phyloP scores from a whole-genome alignment of 2,797 vertebrate genomes.

The Megalops cyprinoides region DNA sequence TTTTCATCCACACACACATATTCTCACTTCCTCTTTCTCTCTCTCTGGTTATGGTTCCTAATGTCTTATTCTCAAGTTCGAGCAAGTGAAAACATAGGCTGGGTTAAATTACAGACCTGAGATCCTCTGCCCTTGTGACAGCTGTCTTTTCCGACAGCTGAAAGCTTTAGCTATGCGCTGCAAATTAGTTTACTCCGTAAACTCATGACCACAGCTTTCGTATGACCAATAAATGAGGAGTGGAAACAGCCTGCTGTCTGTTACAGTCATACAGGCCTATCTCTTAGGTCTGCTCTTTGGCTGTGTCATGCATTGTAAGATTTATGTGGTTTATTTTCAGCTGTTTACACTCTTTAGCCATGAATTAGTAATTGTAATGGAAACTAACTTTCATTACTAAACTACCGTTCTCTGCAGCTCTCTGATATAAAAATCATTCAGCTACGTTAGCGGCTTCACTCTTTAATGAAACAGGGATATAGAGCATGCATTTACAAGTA shows the following conservation, averaged over 20 bases:
- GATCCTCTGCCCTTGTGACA: no score
- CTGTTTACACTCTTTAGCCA: neutral
- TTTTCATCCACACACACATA: conserved; percentile 37
- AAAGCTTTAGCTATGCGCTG: conserved; percentile 49
- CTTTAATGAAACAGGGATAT: conserved; percentile 11
- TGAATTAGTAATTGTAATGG: conserved; percentile 15
- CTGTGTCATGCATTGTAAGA: neutral
- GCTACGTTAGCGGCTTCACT: neutral
- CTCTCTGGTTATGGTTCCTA: conserved; percentile 44
- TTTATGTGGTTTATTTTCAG: neutral
- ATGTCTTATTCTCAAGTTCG: no score
- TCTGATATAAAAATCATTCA: conserved; percentile 11
- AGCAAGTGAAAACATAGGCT: no score
- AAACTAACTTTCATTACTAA: neutral
- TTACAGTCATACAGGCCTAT: no score
- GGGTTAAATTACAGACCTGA: no score
- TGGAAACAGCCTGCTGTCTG: no score
- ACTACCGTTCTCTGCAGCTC: neutral
- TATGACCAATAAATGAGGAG: no score
- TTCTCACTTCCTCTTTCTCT: conserved; percentile 13
- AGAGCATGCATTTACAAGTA: no score
- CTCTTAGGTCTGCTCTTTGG: neutral
- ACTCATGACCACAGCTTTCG: neutral
- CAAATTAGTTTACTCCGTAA: conserved; percentile 15
- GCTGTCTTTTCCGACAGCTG: no score